Conservation (phyloP, 2,888 invertebrate genomes). For the Dryadula phaetusa region DNA sequence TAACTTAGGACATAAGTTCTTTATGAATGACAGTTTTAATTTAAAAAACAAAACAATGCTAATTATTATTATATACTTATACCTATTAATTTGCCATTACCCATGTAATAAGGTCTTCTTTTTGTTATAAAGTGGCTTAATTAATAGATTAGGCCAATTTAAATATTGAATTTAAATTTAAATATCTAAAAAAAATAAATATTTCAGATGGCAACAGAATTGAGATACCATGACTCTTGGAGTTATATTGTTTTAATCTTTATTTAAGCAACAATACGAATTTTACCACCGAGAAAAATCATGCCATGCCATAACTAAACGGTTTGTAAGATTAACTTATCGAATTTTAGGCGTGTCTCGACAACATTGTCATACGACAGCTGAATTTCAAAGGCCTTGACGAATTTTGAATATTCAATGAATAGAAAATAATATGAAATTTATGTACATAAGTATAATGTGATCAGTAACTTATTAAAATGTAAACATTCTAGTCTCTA, state of each 20-base stretch:
- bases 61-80: no score
- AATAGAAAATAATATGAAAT: background rate
- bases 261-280: conserved; percentile 22
- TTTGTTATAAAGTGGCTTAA: no score
- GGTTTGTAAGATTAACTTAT: conserved; percentile 62
- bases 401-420: conserved; percentile 44
- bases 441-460: conserved; percentile 5
- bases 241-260: conserved; percentile 11
- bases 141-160: no score
- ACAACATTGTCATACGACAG: conserved; percentile 61
- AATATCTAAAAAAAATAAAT: background rate
- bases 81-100: no score
- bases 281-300: conserved; percentile 52
- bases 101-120: no score
- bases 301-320: conserved; percentile 61
- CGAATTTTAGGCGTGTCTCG: conserved; percentile 69
- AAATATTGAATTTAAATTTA: no score
- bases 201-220: background rate
- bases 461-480: background rate
- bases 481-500: background rate
- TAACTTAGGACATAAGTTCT: no score
- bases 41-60: no score
- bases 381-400: conserved; percentile 49
- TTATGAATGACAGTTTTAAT: background rate
- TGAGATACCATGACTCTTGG: background rate